These are phyloP conservation scores for Hypselothyrea guttata DNA, from an alignment of 2,888 invertebrate genomes.

Conservation along the genomic window DNA sequence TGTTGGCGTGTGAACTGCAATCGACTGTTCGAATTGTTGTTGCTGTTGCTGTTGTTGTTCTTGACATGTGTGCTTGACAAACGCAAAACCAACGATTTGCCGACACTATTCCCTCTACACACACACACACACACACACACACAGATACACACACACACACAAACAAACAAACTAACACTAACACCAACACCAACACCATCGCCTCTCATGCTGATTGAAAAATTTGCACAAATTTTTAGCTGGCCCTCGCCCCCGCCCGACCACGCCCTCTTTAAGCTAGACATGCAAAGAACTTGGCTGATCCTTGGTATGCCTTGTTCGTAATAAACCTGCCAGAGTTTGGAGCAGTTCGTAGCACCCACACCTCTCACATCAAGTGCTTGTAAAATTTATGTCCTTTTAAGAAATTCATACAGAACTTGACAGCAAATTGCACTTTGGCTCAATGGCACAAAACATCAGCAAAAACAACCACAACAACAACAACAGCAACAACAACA, in stretches of 20 bases:
- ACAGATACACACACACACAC: neutral
- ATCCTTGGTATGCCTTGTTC: slow-evolving; percentile 26
- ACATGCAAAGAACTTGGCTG: slow-evolving; percentile 34
- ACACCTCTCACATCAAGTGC: slow-evolving; percentile 2
- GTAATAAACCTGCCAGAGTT: slow-evolving; percentile 56
- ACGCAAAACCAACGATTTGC: slow-evolving; percentile 41
- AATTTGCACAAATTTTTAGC: slow-evolving; percentile 67
- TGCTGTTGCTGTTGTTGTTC: slow-evolving; percentile 17
- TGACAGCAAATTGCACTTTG: slow-evolving; percentile 76
- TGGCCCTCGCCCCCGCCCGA: slow-evolving; percentile 31
- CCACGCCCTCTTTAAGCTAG: neutral
- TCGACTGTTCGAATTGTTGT: slow-evolving; percentile 27
- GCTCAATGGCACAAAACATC: slow-evolving; percentile 12
- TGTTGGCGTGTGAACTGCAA: slow-evolving; percentile 62
- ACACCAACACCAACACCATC: slow-evolving; percentile 10
- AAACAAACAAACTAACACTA: too few relatives aligned
- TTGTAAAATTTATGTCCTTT: slow-evolving; percentile 60
- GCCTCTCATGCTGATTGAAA: slow-evolving; percentile 60
- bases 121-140: neutral
- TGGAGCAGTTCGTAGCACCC: neutral
- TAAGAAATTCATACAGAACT: slow-evolving; percentile 61
- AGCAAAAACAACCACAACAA: slow-evolving; percentile 12
- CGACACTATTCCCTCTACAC: slow-evolving; percentile 16
- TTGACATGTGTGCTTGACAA: slow-evolving; percentile 28
- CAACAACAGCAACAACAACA: slow-evolving; percentile 24